Percentiles rank a stretch among this genome's conserved stretches.
Evolutionary conservation across 2,113 vertebrate species (phyloP).

Genomic region (Notothenia coriiceps): DNA sequence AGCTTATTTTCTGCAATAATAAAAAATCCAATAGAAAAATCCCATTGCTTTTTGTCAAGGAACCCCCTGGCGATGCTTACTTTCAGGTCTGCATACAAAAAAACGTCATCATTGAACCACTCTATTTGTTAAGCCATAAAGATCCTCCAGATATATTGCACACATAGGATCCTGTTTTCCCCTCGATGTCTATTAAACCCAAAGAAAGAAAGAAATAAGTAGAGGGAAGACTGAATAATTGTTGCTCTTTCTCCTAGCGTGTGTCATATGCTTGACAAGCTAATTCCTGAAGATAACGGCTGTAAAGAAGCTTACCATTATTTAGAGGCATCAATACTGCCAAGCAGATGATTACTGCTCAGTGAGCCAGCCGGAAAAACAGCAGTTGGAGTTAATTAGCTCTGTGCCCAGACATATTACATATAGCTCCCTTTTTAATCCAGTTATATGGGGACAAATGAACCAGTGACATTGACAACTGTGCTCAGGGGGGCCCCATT

Average conservation of each 20-base stretch:
- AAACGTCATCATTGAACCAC: no score
- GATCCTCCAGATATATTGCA: no score
- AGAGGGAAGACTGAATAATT: neutral
- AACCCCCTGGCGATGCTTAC: no score
- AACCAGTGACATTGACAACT: slow-evolving; percentile 31
- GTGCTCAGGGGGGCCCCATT: neutral
- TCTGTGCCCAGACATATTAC: slow-evolving; percentile 14
- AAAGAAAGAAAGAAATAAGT: neutral
- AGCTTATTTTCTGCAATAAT: no score
- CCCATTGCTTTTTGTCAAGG: no score
- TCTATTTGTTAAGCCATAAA: neutral
- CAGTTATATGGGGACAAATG: neutral
- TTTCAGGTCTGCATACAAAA: no score
- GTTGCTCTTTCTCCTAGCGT: neutral
- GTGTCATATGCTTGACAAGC: neutral
- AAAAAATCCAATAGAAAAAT: no score
- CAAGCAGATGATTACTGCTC: slow-evolving; percentile 18
- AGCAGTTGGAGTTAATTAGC: slow-evolving; percentile 8
- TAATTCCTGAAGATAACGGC: slow-evolving; percentile 6
- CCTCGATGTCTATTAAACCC: neutral
- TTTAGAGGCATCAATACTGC: neutral
- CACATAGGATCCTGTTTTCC: neutral
- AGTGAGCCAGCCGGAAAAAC: slow-evolving; percentile 1
- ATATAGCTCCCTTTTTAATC: slow-evolving; percentile 27
- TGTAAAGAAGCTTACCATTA: slow-evolving; percentile 2